Conservation (phyloP, 2,888 invertebrate species). For the Bombylius discolor region DNA sequence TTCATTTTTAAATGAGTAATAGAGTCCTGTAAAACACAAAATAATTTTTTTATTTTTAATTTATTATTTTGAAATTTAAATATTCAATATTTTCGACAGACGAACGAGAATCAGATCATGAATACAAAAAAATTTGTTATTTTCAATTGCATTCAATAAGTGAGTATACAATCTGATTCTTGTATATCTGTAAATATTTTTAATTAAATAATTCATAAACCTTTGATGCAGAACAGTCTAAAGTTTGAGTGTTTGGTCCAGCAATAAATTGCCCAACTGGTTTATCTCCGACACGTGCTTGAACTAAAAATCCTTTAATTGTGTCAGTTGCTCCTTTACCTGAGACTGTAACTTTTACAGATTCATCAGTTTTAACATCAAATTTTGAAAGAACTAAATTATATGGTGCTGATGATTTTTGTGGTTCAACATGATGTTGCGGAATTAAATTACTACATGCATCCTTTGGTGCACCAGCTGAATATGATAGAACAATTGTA, state of each 20-base stretch:
- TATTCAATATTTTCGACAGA: too few relatives aligned
- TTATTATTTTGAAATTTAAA: too few relatives aligned
- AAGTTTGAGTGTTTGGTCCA: conserved; percentile 35
- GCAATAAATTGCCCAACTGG: conserved; percentile 52
- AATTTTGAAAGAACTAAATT: conserved; percentile 38
- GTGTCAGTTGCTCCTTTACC: conserved; percentile 35
- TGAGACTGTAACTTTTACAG: conserved; percentile 36
- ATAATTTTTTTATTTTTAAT: too few relatives aligned
- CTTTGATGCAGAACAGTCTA: conserved; percentile 24
- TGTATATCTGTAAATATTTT: too few relatives aligned
- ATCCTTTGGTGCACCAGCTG: conserved; percentile 49
- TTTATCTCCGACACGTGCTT: conserved; percentile 47
- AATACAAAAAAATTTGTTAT: too few relatives aligned
- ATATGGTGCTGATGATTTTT: conserved; percentile 46
- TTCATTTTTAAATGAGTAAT: conserved; percentile 55
- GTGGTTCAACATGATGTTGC: conserved; percentile 47
- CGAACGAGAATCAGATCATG: too few relatives aligned
- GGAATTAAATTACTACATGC: conserved; percentile 56
- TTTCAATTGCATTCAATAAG: too few relatives aligned
- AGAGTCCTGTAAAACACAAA: conserved; percentile 42
- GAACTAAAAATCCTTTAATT: conserved; percentile 53
- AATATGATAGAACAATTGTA: conserved; percentile 35
- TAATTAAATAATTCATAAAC: conserved; percentile 17
- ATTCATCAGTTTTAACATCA: conserved; percentile 30
- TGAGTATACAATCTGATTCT: neutral